phyloP scores from a whole-genome alignment of 2,888 invertebrate genomes.

The Agriopis aurantiaria region DNA sequence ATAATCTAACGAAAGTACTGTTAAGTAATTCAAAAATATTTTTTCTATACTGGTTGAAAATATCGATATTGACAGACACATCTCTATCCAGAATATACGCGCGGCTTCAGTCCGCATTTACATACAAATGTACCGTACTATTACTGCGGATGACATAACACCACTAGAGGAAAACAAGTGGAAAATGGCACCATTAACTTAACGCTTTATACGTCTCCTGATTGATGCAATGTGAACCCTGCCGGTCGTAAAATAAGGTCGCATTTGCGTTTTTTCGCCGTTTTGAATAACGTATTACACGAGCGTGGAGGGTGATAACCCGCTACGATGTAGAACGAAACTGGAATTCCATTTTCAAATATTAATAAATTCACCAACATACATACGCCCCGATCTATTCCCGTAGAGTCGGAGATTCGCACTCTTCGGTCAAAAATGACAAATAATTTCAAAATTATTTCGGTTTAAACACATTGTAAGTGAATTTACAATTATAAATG shows the following conservation, averaged over 20 bases:
- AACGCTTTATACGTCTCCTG: slow-evolving; percentile 53
- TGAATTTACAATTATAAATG: too few species aligned
- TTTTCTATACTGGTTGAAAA: too few species aligned
- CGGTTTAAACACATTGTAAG: too few species aligned
- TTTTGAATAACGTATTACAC: slow-evolving; percentile 44
- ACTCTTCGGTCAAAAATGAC: too few species aligned
- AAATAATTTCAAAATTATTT: too few species aligned
- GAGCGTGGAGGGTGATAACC: slow-evolving; percentile 29
- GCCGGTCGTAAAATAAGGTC: slow-evolving; percentile 47
- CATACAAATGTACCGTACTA: slow-evolving; percentile 58
- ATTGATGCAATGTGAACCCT: slow-evolving; percentile 55
- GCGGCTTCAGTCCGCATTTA: slow-evolving; percentile 42
- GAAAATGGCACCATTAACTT: slow-evolving; percentile 58
- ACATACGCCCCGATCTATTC: too few species aligned
- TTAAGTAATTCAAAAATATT: too few species aligned
- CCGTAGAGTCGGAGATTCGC: too few species aligned
- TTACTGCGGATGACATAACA: slow-evolving; percentile 58
- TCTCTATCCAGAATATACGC: slow-evolving; percentile 29
- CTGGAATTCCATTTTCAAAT: too few species aligned
- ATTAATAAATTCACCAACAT: too few species aligned
- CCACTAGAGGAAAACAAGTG: slow-evolving; percentile 54
- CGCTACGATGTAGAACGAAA: slow-evolving; percentile 6
- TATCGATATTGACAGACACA: slow-evolving; percentile 15
- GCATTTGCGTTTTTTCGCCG: slow-evolving; percentile 42
- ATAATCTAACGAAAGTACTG: too few species aligned